phyloP scores from a whole-genome alignment of 1,140 invertebrate species.

The Paracyclopina nana region DNA sequence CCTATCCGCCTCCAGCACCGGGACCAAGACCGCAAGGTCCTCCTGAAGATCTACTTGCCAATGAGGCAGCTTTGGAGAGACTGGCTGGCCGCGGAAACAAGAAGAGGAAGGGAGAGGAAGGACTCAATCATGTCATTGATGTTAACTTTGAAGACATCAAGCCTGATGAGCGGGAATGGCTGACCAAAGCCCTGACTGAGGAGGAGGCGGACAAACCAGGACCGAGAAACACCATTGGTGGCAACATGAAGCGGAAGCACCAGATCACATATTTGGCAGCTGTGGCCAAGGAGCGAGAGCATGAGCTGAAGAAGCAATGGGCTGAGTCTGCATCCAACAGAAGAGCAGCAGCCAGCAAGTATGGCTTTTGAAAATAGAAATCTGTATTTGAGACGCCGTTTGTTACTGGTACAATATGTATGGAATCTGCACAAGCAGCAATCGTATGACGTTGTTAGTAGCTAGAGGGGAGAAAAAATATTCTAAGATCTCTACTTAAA shows the following conservation, averaged over 20 bases:
- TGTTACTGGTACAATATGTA: no score
- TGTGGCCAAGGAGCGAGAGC: slow-evolving; percentile 1
- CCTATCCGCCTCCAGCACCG: no score
- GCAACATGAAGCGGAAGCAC: background rate
- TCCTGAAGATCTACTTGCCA: background rate
- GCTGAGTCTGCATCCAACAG: background rate
- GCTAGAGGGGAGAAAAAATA: no score
- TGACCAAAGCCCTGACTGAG: slow-evolving; percentile 2
- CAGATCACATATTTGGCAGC: slow-evolving; percentile 13
- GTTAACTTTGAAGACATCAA: background rate
- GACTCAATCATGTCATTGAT: background rate
- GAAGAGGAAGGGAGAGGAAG: background rate
- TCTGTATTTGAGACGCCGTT: no score
- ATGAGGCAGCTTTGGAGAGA: slow-evolving; percentile 4
- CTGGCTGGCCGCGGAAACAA: background rate
- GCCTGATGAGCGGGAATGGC: background rate
- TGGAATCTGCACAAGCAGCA: no score
- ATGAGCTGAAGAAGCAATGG: slow-evolving; percentile 6
- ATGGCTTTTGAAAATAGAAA: no score
- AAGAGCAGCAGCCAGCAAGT: background rate
- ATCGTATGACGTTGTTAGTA: no score
- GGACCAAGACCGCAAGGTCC: no score
- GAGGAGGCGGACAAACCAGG: slow-evolving; percentile 6
- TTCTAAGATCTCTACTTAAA: no score
- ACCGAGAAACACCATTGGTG: background rate